Evolutionary conservation across 2,888 invertebrate species (phyloP), one percentile per base, ranked within the genome.

Genomic region (Pyrrhia umbra): DNA sequence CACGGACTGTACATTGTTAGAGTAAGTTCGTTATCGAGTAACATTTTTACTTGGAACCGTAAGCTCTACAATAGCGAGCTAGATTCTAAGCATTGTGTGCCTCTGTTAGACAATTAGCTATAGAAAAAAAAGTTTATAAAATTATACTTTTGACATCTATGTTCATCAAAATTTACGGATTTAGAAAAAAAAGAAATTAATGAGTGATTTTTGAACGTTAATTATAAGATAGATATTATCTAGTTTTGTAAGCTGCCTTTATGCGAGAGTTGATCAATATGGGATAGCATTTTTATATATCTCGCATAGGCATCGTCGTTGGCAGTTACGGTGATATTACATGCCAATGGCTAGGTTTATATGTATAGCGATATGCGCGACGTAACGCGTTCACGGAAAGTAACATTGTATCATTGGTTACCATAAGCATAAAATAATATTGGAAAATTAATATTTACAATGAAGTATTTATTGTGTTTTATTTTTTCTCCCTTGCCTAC

Each of bases 361-460:
- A 86, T 82, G 85, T 72, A 81, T 82, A 84, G 71, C 85, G 87
- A 88, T 90, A 89, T 87, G 85, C 87, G 89, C 87, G 85, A 86
- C 88, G 83, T 87, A 85, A 88, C 80, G 84, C 84, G 83, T 83
- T 84, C 81, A 67, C 55, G 51, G 64, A 66, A 68, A 88, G 89
- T 89, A 88, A 90, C 88, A 92, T 90, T 94, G 93, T 94, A 94
- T 93, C 92, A 94, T 94, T 94, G 94, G 95, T 95, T 95, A 95
- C 95, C 95, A 93, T 94, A 94, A 94, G 90, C 91, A 90, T 90
- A 89, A 80, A 87, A 91, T 92, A 92, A 92, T 94, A 94, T 93
- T 94, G 93, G 92, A 94, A 34, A 95, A 94, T 95, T 94, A 82
- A 95, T 95, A 95, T 95, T 94, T 95, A 95, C 94, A 94, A 90